Percentiles rank a stretch among this genome's conserved stretches.
These are phyloP conservation scores for Electrophaes corylata DNA, from an alignment of 2,888 invertebrate genomes.

Conservation along the genomic window DNA sequence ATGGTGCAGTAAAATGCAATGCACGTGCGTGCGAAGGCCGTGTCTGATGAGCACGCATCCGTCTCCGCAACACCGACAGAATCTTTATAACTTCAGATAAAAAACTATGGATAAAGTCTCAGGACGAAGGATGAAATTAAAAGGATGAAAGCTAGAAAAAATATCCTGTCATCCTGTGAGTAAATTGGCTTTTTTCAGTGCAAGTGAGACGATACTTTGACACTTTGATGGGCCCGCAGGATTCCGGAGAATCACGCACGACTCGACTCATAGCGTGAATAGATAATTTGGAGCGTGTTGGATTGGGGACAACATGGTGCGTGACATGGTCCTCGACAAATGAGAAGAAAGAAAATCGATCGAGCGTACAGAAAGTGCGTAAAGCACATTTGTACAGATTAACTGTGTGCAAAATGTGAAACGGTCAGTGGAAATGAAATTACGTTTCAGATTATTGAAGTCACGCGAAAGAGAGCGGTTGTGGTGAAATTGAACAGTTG, in stretches of 20 bases:
- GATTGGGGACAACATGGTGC: slow-evolving; percentile 22
- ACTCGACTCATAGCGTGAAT: slow-evolving; percentile 52
- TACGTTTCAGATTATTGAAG: neutral
- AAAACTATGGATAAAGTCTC: slow-evolving; percentile 42
- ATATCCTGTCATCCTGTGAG: slow-evolving; percentile 49
- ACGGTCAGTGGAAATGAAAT: neutral
- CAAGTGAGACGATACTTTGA: slow-evolving; percentile 44
- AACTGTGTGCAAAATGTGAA: neutral
- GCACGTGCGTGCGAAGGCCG: slow-evolving; percentile 69
- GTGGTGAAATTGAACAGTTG: slow-evolving; percentile 31
- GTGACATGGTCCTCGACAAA: slow-evolving; percentile 18
- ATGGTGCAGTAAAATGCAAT: slow-evolving; percentile 59
- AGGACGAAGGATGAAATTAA: slow-evolving; percentile 51
- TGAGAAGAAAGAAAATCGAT: slow-evolving; percentile 1
- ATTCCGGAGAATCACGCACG: slow-evolving; percentile 55
- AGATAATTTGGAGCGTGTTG: slow-evolving; percentile 54
- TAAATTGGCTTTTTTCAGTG: slow-evolving; percentile 62
- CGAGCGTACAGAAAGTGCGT: too few relatives aligned
- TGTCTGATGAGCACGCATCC: slow-evolving; percentile 57
- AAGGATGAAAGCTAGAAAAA: slow-evolving; percentile 50
- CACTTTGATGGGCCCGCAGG: slow-evolving; percentile 58
- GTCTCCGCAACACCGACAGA: slow-evolving; percentile 58
- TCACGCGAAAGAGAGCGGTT: slow-evolving; percentile 1
- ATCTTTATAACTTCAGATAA: slow-evolving; percentile 61
- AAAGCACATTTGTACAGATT: neutral